A percentile compares a stretch with the other conserved stretches of the same genome.
phyloP scores from a whole-genome alignment of 2,888 invertebrate species.

The Pandemis heparana region DNA sequence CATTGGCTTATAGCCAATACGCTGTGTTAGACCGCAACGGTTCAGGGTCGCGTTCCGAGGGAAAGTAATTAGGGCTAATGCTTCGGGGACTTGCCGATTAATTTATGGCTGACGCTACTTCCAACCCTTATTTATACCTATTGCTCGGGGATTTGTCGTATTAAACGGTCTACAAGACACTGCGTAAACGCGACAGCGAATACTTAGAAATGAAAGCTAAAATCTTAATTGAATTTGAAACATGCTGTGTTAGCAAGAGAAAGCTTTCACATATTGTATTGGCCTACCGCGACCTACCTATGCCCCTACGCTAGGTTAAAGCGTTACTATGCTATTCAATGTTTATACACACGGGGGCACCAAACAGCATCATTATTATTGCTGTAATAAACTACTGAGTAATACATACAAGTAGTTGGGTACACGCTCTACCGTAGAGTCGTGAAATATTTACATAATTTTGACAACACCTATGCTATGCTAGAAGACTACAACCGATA shows the following conservation, averaged over 20 bases:
- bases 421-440: too few relatives aligned
- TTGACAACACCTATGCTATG: too few relatives aligned
- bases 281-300: background rate
- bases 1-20: background rate
- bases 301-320: background rate
- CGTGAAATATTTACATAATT: too few relatives aligned
- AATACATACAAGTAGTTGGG: too few relatives aligned
- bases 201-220: background rate
- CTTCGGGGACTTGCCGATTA: conserved; percentile 8
- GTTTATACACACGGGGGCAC: too few relatives aligned
- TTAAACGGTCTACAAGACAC: background rate
- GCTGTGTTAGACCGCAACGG: background rate
- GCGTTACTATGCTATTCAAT: background rate
- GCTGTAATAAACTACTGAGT: too few relatives aligned
- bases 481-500: too few relatives aligned
- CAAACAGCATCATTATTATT: too few relatives aligned
- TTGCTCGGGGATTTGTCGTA: conserved; percentile 1
- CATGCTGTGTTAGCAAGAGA: background rate
- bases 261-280: conserved; percentile 1
- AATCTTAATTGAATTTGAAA: background rate
- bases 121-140: conserved; percentile 8
- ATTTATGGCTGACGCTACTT: conserved; percentile 7
- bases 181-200: background rate
- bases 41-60: conserved; percentile 2
- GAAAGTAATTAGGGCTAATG: conserved; percentile 13